Percentiles rank a stretch among this genome's conserved stretches.
These are phyloP conservation scores for Graptemys geographica DNA, from an alignment of 2,797 vertebrate species.

Conservation along the genomic window DNA sequence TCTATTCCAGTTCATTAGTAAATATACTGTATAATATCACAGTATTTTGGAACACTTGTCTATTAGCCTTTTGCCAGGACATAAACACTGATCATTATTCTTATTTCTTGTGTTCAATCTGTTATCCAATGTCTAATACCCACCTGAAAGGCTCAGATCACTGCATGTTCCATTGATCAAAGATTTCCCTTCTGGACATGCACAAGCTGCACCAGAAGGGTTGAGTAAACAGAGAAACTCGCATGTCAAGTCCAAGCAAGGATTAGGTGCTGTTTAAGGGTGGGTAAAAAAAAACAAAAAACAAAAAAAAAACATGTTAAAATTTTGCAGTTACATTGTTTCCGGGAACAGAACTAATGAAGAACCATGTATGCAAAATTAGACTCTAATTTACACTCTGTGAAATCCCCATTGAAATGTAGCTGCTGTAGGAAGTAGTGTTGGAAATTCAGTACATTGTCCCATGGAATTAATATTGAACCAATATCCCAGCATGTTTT, in stretches of 20 bases:
- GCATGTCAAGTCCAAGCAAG: slow-evolving; percentile 91
- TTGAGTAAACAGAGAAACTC: slow-evolving; percentile 98
- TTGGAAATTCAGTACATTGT: neutral
- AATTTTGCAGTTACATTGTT: no score
- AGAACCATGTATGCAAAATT: neutral
- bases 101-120: neutral
- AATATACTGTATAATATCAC: neutral
- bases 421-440: neutral
- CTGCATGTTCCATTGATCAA: slow-evolving; percentile 93
- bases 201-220: slow-evolving; percentile 92
- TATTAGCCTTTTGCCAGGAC: neutral
- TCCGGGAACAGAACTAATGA: neutral
- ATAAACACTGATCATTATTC: neutral
- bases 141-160: slow-evolving; percentile 91
- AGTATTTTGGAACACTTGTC: neutral
- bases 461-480: neutral
- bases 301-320: neutral
- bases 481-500: neutral
- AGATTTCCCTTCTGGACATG: slow-evolving; percentile 95
- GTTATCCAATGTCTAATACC: slow-evolving; percentile 12
- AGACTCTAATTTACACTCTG: neutral
- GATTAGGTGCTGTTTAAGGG: slow-evolving; percentile 88
- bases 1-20: neutral
- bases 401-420: neutral
- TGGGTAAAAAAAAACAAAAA: neutral